Base-by-base conservation (phyloP, 2,888 invertebrate species). In the Parnassius orleans region DNA sequence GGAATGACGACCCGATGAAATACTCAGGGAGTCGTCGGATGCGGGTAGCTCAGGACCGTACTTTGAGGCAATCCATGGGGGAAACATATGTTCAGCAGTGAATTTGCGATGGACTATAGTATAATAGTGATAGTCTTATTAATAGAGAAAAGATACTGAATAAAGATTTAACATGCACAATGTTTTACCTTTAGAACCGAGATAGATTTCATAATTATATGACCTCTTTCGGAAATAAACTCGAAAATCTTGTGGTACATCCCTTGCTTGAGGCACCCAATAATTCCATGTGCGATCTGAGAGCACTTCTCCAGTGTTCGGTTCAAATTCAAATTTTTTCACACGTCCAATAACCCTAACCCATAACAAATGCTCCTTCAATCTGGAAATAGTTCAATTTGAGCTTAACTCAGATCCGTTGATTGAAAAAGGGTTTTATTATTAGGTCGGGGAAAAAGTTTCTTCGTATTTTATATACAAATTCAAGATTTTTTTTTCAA, bases 231-330 rank as follows among this genome's bases (percentile, higher is more conserved):
- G 83, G 64, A 95, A 91, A 44, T 89, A 89, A 2, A 95, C 81
- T 55, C 94, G 86, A 66, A 94, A 93, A 78, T 94, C 93, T 12
- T 93, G 83, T 0, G 95, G 94, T 70, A 95, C 94, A 71, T 95
- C 95, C 70, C 93, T 93, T 0, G 92, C 89, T n/a, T 93, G 93
- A 0, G 94, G 94, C 11, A 93, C 92, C 74, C 94, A 93, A 73
- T 95, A 95, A 64, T 91, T 93, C 95, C 95, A 96, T 10, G 95
- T 94, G 59, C 94, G 90, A 72, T 93, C 89, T n/a, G 95, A 95
- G 7, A 94, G 80, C 9, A 95, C 74, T 68, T 90, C 83, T 1
- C 95, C 95, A 15, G 93, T 92, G 24, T 83, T 74, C 10, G 87
- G 79, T 68, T 93, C 90, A 69, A 92, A 94, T 5, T 93, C 83